Percentiles rank a stretch among this genome's conserved stretches.
Evolutionary conservation across 2,797 vertebrate genomes (phyloP).

Genomic region (Phoebastria nigripes): DNA sequence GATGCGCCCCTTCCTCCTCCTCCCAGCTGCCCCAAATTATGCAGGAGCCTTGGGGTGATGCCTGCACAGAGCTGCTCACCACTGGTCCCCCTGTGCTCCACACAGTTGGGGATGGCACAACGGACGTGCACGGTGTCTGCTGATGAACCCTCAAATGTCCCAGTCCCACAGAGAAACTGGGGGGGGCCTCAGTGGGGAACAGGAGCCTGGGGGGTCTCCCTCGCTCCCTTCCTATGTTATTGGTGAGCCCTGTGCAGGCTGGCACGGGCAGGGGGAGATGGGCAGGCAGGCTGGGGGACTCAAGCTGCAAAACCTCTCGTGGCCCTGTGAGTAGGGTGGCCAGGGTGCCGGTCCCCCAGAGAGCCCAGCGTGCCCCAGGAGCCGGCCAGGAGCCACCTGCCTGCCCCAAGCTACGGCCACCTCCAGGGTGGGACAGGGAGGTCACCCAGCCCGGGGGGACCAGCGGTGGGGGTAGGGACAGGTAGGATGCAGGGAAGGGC

Average conservation of each 20-base stretch:
- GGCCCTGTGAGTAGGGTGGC: background rate
- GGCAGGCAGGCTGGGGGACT: background rate
- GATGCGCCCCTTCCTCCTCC: background rate
- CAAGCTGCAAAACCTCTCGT: background rate
- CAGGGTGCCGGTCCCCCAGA: background rate
- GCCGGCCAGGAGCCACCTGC: background rate
- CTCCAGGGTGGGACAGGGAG: background rate
- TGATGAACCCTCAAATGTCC: background rate
- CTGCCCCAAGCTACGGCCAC: background rate
- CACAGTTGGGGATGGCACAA: rapidly evolving
- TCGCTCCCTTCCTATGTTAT: rapidly evolving
- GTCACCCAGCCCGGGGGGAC: background rate
- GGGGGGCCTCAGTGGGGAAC: background rate
- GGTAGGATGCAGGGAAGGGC: background rate
- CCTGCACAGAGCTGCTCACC: background rate
- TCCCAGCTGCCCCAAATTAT: background rate
- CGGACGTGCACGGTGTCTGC: rapidly evolving
- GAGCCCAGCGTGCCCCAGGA: background rate
- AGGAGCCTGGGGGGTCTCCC: background rate
- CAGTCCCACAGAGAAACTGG: background rate
- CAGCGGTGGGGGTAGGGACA: rapidly evolving
- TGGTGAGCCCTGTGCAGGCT: background rate
- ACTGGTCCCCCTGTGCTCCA: background rate
- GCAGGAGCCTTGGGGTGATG: background rate
- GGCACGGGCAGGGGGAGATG: rapidly evolving